Conservation (phyloP, 1,140 invertebrate genomes). For the Ips nitidus region DNA sequence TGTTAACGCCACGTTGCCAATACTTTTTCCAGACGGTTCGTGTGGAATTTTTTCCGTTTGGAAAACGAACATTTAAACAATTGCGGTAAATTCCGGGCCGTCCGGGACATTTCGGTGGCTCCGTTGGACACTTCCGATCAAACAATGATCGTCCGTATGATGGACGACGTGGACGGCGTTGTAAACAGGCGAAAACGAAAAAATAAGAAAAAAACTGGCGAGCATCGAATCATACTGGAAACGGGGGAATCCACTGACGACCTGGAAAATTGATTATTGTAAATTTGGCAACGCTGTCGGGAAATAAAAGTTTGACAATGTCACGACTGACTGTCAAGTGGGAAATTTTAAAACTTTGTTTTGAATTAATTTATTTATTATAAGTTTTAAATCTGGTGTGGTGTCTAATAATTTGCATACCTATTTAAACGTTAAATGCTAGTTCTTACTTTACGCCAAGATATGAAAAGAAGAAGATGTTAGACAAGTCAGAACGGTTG, state of each 20-base stretch:
- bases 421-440: too few species aligned
- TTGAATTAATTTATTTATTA: too few species aligned
- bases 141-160: constrained; percentile 87
- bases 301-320: too few species aligned
- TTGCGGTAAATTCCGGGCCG: constrained; percentile 98
- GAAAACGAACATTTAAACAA: constrained; percentile 99
- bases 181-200: constrained; percentile 68
- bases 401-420: too few species aligned
- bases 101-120: constrained; percentile 96
- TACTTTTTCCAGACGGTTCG: constrained; percentile 74
- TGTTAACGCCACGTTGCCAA: constrained; percentile 1
- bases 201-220: constrained; percentile 51
- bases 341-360: too few species aligned
- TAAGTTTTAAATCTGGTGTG: too few species aligned
- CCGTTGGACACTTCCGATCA: constrained; percentile 94
- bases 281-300: too few species aligned
- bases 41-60: constrained; percentile 99
- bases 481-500: too few species aligned
- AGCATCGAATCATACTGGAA: constrained; percentile 49
- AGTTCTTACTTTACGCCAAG: too few species aligned
- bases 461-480: too few species aligned
- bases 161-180: constrained; percentile 91
- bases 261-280: constrained; percentile 43
- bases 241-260: constrained; percentile 55
- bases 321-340: too few species aligned